Base-by-base conservation (phyloP, 23 tunicate species). In the Phallusia fumigata region DNA sequence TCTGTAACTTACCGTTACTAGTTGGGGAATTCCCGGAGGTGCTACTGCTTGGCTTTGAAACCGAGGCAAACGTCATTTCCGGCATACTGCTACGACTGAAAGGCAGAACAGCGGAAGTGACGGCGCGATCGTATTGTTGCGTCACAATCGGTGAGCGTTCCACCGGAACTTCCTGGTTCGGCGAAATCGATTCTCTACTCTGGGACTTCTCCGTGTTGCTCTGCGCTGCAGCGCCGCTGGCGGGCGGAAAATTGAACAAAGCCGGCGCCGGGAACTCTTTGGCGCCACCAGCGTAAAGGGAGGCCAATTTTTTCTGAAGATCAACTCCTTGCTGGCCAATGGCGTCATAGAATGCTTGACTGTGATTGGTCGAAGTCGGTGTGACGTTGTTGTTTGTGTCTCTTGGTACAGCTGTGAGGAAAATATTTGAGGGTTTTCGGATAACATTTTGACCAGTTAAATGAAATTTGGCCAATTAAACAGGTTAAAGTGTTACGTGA, bases 281-380 rank as follows among this genome's bases (percentile, higher is more conserved):
- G 26, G 69, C 26, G 69, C 69, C 69, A 24, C 69, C 28, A 16
- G 69, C 8, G 28, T 52, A 80, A 3, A 80, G 73, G 6, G 83
- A 30, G 32, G 83, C 72, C 33, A 80, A 53, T 28, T 80, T 80
- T 35, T 52, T 80, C 36, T 80, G 83, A 26, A 80, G 44, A 24
- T 80, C 83, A 19, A 51, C 69, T 8, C 69, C 69, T 13, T 58
- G 69, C 16, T 58, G 69, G 28, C 69, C 69, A 16, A 58, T 58
- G 11, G 28, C 69, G 69, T 58, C 69, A 24, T 58, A 58, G 28
- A 58, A 58, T 24, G 69, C 69, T 21, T 58, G 69, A 16, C 69
- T 58, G 11, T 58, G 69, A 58, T 58, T 58, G 69, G 69, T 58
- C 28, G 69, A 58, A 24, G 69, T 58, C 69, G 69, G 5, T 22